Evolutionary conservation across 2,888 invertebrate species (phyloP), one percentile per base, ranked within the genome.

Genomic region (Thera britannica): DNA sequence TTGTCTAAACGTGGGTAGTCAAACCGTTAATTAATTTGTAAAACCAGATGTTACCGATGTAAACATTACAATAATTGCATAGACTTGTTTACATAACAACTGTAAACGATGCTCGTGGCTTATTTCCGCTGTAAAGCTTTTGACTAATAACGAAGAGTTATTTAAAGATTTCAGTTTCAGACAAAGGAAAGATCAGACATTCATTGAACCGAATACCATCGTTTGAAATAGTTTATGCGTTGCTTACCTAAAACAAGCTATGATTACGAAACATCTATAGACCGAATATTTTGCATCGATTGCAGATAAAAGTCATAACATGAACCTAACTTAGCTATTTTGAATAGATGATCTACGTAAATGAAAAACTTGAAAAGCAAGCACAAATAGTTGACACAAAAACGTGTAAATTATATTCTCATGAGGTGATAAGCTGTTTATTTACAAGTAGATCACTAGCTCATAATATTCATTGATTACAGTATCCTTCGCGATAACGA

Each of bases 401-500:
- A 46, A 46, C 9, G 44, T 9, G 3, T 46, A 46, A 49, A 62
- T 48, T 44, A 7, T 23, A 61, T 62, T 58, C 9, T 34, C 4
- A 8, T 35, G 46, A n/a, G 55, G 41, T 57, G 56, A 46, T 70
- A 65, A 68, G 72, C 75, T 80, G 79, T 81, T 79, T 79, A 79
- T 81, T 84, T 77, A 77, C 81, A 81, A 81, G 77, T 84, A 81
- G 82, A 85, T 84, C 81, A 84, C 78, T 78, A 72, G 78, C 70
- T 74, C 77, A 82, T 74, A 82, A 69, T 77, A 9, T 79, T 79
- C 78, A 81, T 77, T 77, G 80, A 87, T 87, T 83, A 82, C 85
- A 87, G 84, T 79, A 84, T 81, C 82, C 82, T 83, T 80, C 76
- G 69, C 68, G 88, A 88, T 88, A 89, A 68, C 72, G 87, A 87